These are phyloP conservation scores for Larimichthys crocea DNA, from an alignment of 2,113 vertebrate species.

Conservation along the genomic window DNA sequence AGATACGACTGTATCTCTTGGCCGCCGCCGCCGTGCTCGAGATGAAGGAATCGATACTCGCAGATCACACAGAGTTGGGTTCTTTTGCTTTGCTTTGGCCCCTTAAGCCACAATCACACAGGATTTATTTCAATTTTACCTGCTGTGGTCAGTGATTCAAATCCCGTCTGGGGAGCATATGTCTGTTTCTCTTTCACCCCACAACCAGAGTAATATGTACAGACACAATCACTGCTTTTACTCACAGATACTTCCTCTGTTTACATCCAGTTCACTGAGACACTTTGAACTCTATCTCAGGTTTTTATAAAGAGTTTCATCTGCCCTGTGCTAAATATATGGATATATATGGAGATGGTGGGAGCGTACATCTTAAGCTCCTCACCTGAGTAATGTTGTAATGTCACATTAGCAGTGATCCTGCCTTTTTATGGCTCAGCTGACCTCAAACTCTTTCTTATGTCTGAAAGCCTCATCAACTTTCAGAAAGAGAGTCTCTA, in stretches of 20 bases:
- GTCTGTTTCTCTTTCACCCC: not conserved
- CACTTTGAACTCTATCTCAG: not conserved
- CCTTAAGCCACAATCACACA: not conserved
- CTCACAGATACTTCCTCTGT: not conserved
- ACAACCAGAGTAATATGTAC: not conserved
- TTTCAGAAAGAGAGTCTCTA: not conserved
- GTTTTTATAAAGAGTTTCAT: not conserved
- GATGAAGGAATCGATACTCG: constrained; percentile 13
- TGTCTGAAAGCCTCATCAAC: not conserved
- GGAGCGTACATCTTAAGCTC: too few species aligned
- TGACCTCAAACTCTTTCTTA: not conserved
- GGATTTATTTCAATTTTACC: constrained; percentile 10
- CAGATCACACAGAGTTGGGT: not conserved
- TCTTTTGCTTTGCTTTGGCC: not conserved
- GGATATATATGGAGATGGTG: too few species aligned
- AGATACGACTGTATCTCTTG: not conserved
- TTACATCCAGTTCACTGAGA: not conserved
- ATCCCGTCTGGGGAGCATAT: not conserved
- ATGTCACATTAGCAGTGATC: not conserved
- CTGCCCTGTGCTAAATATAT: not conserved
- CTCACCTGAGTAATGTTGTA: not conserved
- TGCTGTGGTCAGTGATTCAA: not conserved
- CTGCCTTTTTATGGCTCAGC: not conserved
- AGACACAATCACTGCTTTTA: not conserved
- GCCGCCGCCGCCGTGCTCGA: not conserved